Evolutionary conservation across 2,797 vertebrate genomes (phyloP), one percentile per base, ranked within the genome.

Genomic region (Diglossa cyanea): DNA sequence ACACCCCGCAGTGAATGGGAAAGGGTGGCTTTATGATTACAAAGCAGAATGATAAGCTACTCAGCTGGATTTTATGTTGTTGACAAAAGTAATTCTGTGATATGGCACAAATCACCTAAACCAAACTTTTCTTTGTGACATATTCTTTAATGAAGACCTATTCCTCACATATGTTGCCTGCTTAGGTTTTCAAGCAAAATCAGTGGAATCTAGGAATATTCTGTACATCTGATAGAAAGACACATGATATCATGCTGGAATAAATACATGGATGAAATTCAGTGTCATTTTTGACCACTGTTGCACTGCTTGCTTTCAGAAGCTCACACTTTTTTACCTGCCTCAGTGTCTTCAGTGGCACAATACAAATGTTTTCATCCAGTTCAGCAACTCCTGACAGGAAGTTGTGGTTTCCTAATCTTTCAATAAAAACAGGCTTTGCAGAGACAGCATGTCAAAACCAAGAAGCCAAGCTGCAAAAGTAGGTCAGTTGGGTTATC

Each of bases 211-310:
- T 10, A 17, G 39, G 55, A 70, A 57, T 78, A 89, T 16, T 48
- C 44, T 39, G 30, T 17, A 53, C 17, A 63, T 35, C 35, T 65
- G n/a, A 26, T 16, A 88, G 24, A 63, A 77, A 57, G 24, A 53
- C 5, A 10, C 7, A 60, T 31, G 13, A 13, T 25, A 42, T 35
- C 21, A 13, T 35, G 4, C 9, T 53, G 37, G 48, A 74, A 48
- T 40, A 77, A 70, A 74, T 15, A 60, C 1, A 83, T 1, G 6
- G 25, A 51, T 19, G 23, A 71, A 83, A 94, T 67, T 77, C 28
- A 72, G 7, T 0, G 3, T 35, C 0, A 0, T 16, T 24, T 40
- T 71, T 7, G 4, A 74, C 7, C 24, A 42, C 17, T n/a, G 15
- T 30, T 47, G 55, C 16, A 24, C 10, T 26, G 30, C 4, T 53